Percentiles rank a stretch among this genome's conserved stretches.
Conservation (phyloP, 2,888 invertebrate species). For the Brachyptera risi region DNA sequence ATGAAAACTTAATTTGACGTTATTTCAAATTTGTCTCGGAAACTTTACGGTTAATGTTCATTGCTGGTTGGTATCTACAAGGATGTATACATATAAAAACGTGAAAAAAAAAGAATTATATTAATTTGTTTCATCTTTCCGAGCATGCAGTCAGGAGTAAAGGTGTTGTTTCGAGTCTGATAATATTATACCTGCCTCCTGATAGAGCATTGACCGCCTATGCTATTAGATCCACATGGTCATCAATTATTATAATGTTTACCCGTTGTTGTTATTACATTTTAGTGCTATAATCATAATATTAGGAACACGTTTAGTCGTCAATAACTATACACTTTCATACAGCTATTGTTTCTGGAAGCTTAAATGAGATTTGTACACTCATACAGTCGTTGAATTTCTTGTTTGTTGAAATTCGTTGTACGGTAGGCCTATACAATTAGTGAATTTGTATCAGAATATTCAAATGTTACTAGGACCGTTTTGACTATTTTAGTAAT, state of each 20-base stretch:
- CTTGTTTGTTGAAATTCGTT: too few species aligned
- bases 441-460: too few species aligned
- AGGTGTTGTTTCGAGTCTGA: background rate
- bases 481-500: too few species aligned
- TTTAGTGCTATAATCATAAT: slow-evolving; percentile 15
- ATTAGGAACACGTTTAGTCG: slow-evolving; percentile 17
- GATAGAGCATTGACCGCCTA: slow-evolving; percentile 5
- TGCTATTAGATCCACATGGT: background rate
- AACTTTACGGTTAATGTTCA: too few species aligned
- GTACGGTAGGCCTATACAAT: too few species aligned
- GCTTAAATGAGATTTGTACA: too few species aligned
- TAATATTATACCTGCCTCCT: background rate
- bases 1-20: slow-evolving; percentile 7
- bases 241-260: background rate
- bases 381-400: too few species aligned
- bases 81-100: too few species aligned
- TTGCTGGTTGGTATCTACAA: too few species aligned
- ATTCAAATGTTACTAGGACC: too few species aligned
- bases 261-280: slow-evolving; percentile 3
- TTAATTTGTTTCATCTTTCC: background rate
- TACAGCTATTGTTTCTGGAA: slow-evolving; percentile 2
- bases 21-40: slow-evolving; percentile 15
- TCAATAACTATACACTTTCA: background rate
- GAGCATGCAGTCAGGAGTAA: too few species aligned
- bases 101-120: background rate